Conservation (phyloP, 2,888 invertebrate genomes). For the Lasius platythorax region DNA sequence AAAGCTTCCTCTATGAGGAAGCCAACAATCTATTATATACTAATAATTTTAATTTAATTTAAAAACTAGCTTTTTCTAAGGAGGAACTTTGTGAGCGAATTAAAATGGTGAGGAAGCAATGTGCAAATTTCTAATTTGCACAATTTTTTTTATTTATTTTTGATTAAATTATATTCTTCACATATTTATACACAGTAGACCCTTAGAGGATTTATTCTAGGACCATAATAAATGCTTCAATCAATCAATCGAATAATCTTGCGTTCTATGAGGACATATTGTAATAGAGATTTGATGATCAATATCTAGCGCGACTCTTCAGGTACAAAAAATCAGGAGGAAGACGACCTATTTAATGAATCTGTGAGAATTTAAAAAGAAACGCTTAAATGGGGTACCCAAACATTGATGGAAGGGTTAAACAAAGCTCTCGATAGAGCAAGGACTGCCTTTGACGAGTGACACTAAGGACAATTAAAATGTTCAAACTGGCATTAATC, state of each 20-base stretch:
- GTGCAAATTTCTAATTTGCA: too few species aligned
- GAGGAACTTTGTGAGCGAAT: too few species aligned
- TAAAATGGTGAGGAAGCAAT: too few species aligned
- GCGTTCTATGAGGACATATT: background rate
- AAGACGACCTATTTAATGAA: background rate
- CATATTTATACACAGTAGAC: background rate
- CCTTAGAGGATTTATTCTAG: background rate
- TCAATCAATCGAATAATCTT: background rate
- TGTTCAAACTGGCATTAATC: background rate
- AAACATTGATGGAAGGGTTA: background rate
- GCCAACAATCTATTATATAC: too few species aligned
- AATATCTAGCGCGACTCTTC: background rate
- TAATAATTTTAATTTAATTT: too few species aligned
- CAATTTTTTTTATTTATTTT: too few species aligned
- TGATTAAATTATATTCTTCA: background rate
- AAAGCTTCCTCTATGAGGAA: too few species aligned
- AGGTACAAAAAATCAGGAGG: background rate
- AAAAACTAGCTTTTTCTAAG: too few species aligned
- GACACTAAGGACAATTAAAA: background rate
- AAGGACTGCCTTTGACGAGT: background rate
- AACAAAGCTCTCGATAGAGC: background rate
- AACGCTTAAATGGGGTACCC: too few species aligned
- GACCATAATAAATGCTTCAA: background rate
- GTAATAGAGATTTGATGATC: too few species aligned
- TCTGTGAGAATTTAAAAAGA: background rate